Evolutionary conservation across 2,888 invertebrate species (phyloP), one percentile per base, ranked within the genome.

Genomic region (Agonum fuliginosum): DNA sequence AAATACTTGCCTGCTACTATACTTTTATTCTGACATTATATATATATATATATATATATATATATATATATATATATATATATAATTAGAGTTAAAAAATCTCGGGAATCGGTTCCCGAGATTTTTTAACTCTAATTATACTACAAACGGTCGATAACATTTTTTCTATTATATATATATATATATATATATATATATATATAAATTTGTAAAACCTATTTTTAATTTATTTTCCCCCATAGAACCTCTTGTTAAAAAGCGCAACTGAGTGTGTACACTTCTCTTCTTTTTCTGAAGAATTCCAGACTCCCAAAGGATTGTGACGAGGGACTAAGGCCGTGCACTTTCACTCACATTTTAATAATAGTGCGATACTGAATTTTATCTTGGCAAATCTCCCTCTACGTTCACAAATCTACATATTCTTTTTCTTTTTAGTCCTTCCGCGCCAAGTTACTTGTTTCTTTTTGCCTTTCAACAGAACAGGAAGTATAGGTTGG

Each of bases 311-410:
- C 62, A 5, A 12, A 10, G 30, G 62, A 62, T 6, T 14, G 2
- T 17, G 17, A 34, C 14, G 14, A 34, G 62, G 62, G 30, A 62
- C n/a, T 17, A 6, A 19, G n/a, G n/a, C 8, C 34, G 17, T 12
- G 34, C 37, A 62, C 62, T 62, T 62, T 62, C 62, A 30, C 62
- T 62, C 62, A 34, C 62, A 62, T 62, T 62, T 62, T 62, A 62
- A 62, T 62, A 62, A 62, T 62, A 62, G 62, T 62, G 19, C 58
- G 24, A 62, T 62, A 30, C 62, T 62, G 62, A 62, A 62, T 62
- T 62, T 62, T 62, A 62, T 62, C 62, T 62, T 27, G 62, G 30
- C 30, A 62, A 62, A 37, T 30, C 62, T 62, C 30, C 62, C 24
- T 4, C 30, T n/a, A n/a, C 54, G n/a, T 22, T 22, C 22, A 12